phyloP scores from a whole-genome alignment of 2,113 vertebrate species.

The Fregetta grallaria region DNA sequence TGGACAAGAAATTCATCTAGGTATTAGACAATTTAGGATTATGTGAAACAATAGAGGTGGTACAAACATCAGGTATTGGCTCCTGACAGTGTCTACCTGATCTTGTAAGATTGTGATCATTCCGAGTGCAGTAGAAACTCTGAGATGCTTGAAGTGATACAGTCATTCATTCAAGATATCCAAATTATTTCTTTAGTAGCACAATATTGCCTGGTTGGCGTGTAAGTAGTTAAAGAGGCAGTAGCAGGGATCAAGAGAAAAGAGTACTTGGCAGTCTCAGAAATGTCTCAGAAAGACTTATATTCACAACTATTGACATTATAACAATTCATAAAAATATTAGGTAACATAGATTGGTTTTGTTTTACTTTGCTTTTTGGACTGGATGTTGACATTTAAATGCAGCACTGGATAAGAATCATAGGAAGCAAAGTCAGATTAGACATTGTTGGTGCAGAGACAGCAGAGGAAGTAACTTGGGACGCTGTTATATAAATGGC shows the following conservation, averaged over 20 bases:
- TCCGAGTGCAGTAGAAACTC: neutral
- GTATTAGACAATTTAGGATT: neutral
- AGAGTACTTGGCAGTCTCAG: neutral
- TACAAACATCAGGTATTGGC: neutral
- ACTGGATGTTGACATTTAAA: neutral
- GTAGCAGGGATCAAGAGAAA: neutral
- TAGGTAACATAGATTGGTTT: accelerated
- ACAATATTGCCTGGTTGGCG: neutral
- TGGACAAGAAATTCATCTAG: neutral
- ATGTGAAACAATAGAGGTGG: neutral
- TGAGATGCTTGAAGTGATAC: neutral
- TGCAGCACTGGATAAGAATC: neutral
- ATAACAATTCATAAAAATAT: neutral
- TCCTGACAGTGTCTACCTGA: neutral
- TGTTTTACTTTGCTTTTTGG: neutral
- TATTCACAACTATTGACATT: neutral
- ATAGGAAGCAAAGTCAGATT: conserved; percentile 44
- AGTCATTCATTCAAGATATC: neutral
- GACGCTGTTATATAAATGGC: neutral
- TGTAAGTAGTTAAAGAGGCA: neutral
- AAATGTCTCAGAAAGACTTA: neutral
- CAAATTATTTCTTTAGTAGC: neutral
- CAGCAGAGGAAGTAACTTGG: conserved; percentile 23
- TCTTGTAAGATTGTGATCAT: neutral
- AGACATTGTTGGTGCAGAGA: conserved; percentile 10